These are phyloP conservation scores for Drosophila meridionalis DNA, from an alignment of 2,888 invertebrate species.

Conservation along the genomic window DNA sequence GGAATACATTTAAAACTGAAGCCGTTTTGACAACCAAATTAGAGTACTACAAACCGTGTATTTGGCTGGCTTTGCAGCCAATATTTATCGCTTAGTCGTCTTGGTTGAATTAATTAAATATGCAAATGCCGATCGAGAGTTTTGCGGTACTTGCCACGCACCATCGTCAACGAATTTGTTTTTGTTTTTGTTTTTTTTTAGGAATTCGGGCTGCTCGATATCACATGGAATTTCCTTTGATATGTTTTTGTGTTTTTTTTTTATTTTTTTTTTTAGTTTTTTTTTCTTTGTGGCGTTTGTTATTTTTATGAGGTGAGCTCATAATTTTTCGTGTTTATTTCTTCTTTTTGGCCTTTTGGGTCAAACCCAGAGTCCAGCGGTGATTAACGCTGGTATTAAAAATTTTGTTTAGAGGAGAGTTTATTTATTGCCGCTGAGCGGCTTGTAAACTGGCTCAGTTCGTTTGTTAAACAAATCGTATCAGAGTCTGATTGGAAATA, in stretches of 20 bases:
- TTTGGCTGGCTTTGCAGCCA: constrained; percentile 43
- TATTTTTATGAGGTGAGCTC: constrained; percentile 79
- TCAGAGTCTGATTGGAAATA: background rate
- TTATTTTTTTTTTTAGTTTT: background rate
- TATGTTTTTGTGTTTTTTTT: constrained; percentile 20
- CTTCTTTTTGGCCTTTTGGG: constrained; percentile 52
- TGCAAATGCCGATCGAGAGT: constrained; percentile 65
- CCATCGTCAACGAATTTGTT: constrained; percentile 35
- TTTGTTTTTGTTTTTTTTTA: constrained; percentile 4
- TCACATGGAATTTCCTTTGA: constrained; percentile 68
- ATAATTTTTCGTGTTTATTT: constrained; percentile 65
- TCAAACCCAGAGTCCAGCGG: constrained; percentile 45
- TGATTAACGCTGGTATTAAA: constrained; percentile 46
- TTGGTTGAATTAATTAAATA: constrained; percentile 74
- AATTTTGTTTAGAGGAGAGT: constrained; percentile 21
- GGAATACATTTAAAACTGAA: constrained; percentile 53
- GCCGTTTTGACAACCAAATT: constrained; percentile 79
- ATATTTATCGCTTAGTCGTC: constrained; percentile 51
- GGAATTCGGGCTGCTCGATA: constrained; percentile 62
- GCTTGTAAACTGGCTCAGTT: constrained; percentile 6
- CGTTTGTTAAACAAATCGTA: constrained; percentile 1
- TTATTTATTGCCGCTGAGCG: constrained; percentile 28
- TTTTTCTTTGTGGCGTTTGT: constrained; percentile 41
- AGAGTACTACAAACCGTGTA: constrained; percentile 65
- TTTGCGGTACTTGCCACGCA: constrained; percentile 79